A percentile compares a stretch with the other conserved stretches of the same genome.
Conservation (phyloP, 2,888 invertebrate species). For the Drosophila neutralis region DNA sequence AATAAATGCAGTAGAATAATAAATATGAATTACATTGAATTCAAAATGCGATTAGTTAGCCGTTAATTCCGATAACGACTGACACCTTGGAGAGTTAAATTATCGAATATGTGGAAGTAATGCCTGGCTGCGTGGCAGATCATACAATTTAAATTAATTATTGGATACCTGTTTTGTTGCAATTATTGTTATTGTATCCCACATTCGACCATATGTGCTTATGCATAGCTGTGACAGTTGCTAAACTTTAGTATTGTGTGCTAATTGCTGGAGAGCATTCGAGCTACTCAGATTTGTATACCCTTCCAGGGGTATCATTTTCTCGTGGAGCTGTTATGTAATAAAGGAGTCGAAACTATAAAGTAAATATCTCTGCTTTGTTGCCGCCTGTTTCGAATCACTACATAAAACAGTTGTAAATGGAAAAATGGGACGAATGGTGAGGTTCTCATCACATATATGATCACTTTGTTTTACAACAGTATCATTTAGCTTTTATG, state of each 20-base stretch:
- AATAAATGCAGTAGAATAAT: constrained; percentile 1
- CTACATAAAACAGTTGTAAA: neutral
- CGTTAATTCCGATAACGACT: constrained; percentile 10
- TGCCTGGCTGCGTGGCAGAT: constrained; percentile 11
- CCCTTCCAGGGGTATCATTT: neutral
- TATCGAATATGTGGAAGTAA: constrained; percentile 9
- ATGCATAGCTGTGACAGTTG: neutral
- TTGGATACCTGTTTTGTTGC: neutral
- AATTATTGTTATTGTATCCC: neutral
- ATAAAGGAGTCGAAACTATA: neutral
- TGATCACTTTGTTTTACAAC: neutral
- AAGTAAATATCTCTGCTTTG: neutral
- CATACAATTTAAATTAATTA: neutral
- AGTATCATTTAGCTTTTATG: neutral
- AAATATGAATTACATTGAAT: neutral
- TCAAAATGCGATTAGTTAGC: neutral
- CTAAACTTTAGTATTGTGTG: constrained; percentile 19
- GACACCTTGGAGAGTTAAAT: too few species aligned
- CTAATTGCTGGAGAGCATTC: constrained; percentile 24
- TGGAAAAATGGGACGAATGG: neutral
- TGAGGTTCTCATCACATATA: neutral
- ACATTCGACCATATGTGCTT: neutral
- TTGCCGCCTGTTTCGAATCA: neutral
- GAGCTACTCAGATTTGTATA: neutral
- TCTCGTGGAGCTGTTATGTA: neutral